These are phyloP conservation scores for Cosmorhoe ocellata DNA, from an alignment of 2,888 invertebrate species.

Conservation along the genomic window DNA sequence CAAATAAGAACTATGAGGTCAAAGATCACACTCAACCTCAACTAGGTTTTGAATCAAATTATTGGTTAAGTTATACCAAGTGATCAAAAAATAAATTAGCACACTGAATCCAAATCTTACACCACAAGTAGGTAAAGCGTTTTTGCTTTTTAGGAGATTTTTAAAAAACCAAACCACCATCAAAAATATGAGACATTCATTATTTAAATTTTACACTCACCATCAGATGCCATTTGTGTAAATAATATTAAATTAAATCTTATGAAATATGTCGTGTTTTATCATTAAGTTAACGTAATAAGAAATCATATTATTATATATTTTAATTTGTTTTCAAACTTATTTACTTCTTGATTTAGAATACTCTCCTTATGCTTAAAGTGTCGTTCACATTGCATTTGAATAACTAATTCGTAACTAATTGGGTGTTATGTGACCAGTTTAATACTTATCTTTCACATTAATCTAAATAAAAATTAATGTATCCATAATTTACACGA, in stretches of 20 bases:
- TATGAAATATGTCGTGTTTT: slow-evolving; percentile 3
- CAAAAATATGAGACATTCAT: no score
- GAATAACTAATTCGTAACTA: slow-evolving; percentile 58
- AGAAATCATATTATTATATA: slow-evolving; percentile 1
- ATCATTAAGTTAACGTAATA: slow-evolving; percentile 32
- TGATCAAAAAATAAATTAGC: no score
- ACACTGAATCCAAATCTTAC: no score
- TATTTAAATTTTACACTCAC: no score
- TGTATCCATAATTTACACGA: slow-evolving; percentile 36
- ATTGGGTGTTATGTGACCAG: slow-evolving; percentile 63
- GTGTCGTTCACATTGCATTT: slow-evolving; percentile 52
- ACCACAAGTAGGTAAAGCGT: no score
- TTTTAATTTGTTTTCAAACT: slow-evolving; percentile 29
- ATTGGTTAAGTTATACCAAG: no score
- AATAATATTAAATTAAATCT: neutral
- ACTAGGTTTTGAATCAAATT: no score
- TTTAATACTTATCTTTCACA: slow-evolving; percentile 51
- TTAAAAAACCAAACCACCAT: no score
- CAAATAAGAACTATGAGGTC: no score
- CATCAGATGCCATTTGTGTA: no score
- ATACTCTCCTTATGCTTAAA: slow-evolving; percentile 37
- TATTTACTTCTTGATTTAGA: slow-evolving; percentile 40
- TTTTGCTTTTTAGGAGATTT: no score
- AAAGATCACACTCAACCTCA: no score
- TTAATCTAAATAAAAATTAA: slow-evolving; percentile 56